Evolutionary conservation across 2,797 vertebrate species (phyloP).

Genomic region (Poeciliopsis presidionis): DNA sequence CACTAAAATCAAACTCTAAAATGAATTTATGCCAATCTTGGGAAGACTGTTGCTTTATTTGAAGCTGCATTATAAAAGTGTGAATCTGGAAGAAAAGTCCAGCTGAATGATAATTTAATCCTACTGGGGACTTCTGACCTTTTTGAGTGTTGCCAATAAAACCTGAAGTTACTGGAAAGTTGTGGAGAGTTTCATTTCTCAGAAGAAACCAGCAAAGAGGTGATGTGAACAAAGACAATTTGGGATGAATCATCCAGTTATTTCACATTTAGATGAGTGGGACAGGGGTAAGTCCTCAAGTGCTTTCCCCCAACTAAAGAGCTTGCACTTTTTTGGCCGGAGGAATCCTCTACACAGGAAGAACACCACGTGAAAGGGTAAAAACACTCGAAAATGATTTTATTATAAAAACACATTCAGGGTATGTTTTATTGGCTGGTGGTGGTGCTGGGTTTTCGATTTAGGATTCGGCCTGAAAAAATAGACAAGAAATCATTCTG

Average conservation of each 20-base stretch:
- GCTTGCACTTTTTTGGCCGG: background rate
- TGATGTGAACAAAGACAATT: background rate
- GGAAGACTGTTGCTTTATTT: background rate
- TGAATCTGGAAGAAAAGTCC: background rate
- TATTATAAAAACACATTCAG: conserved; percentile 11
- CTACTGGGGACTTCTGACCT: background rate
- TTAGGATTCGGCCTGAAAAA: conserved; percentile 14
- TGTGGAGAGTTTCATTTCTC: background rate
- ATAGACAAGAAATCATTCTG: background rate
- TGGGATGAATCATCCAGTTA: background rate
- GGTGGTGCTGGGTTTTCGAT: conserved; percentile 8
- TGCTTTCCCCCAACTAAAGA: background rate
- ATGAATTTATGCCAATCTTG: background rate
- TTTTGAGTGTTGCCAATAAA: background rate
- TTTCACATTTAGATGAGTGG: background rate
- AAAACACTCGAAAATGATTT: conserved; percentile 24
- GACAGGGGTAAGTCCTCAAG: background rate
- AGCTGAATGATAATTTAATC: background rate
- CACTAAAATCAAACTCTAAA: conserved; percentile 34
- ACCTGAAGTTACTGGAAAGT: background rate
- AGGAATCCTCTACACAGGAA: conserved; percentile 2
- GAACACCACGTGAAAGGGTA: background rate
- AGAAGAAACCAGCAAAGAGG: background rate
- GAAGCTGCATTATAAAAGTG: background rate
- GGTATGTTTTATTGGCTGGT: conserved; percentile 19